Base-by-base conservation (phyloP, 2,113 vertebrate species). In the Pithys albifrons region DNA sequence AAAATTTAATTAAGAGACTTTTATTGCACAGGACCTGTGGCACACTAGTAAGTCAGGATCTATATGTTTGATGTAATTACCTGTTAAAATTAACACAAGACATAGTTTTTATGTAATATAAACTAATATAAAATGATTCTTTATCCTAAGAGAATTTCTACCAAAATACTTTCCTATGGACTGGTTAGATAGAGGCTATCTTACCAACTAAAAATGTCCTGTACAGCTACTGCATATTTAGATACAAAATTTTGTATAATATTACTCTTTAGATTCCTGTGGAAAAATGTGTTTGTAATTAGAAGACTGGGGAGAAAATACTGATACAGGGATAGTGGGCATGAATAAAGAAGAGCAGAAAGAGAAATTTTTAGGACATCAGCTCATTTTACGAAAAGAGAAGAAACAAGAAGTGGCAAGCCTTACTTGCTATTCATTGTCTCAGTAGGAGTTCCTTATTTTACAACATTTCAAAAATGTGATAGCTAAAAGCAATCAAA, bases 1-100 rank as follows among this genome's bases (percentile, higher is more conserved):
- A 86, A 97, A 96, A 95, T 97, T 95, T 96, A 95, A 19, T 93
- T 76, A 81, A 81, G 85, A 91, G 48, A 93, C 20, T 97, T 97
- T 91, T 92, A 94, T 93, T 96, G 39, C 37, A 67, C 25, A 43
- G 75, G 22, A 95, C 52, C 57, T 88, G 62, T 92, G 83, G 95
- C 75, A 88, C 49, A 81, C 19, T 86, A 87, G 45, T 90, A 80
- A 85, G 29, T 94, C 81, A 93, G 69, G 41, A 97, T 96, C 94
- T 96, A 88, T 93, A 35, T 87, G 49, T 91, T 95, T 97, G 86
- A 94, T 75, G 62, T 93, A 96, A 96, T 89, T 96, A 49, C 39
- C 64, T 23, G 90, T 94, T 96, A 94, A 95, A 96, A 45, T 79
- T 83, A 91, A 27, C 31, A 65, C 45, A 58, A 83, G 37, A 33